A percentile compares a stretch with the other conserved stretches of the same genome.
phyloP scores from a whole-genome alignment of 2,888 invertebrate species.

The Lampropteryx suffumata region DNA sequence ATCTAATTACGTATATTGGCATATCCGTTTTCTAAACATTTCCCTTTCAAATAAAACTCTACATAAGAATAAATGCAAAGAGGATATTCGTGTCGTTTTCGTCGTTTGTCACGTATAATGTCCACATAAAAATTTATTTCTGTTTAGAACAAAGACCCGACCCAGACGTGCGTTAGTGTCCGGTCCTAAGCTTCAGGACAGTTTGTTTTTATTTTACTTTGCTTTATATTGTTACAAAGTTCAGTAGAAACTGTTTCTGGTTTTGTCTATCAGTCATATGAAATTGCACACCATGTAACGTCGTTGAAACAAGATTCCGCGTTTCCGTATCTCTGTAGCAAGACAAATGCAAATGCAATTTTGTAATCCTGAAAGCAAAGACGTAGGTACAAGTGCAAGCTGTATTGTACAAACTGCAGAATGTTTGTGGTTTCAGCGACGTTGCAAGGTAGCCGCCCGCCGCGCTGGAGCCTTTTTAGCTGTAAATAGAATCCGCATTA shows the following conservation, averaged over 20 bases:
- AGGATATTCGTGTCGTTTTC: conserved; percentile 62
- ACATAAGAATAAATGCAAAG: conserved; percentile 51
- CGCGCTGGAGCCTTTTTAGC: conserved; percentile 66
- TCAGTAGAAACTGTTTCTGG: neutral
- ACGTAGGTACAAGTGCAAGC: neutral
- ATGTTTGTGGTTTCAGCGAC: conserved; percentile 56
- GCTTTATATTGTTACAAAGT: conserved; percentile 5
- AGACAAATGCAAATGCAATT: conserved; percentile 21
- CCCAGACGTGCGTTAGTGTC: conserved; percentile 55
- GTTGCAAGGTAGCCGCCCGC: conserved; percentile 57
- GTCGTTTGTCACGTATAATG: conserved; percentile 71
- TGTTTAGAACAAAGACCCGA: conserved; percentile 57
- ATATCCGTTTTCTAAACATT: conserved; percentile 20
- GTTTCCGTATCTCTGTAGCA: conserved; percentile 4
- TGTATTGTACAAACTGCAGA: conserved; percentile 21
- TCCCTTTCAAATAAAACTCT: conserved; percentile 21
- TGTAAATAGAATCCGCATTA: conserved; percentile 75
- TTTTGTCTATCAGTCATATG: neutral
- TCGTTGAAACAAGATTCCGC: neutral
- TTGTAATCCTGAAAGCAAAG: conserved; percentile 11
- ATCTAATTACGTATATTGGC: conserved; percentile 31
- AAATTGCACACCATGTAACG: conserved; percentile 4
- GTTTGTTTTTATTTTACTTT: conserved; percentile 43
- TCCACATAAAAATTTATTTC: conserved; percentile 70
- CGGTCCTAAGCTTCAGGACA: conserved; percentile 48